phyloP scores from a whole-genome alignment of 2,888 invertebrate species.

The Agrochola lota region DNA sequence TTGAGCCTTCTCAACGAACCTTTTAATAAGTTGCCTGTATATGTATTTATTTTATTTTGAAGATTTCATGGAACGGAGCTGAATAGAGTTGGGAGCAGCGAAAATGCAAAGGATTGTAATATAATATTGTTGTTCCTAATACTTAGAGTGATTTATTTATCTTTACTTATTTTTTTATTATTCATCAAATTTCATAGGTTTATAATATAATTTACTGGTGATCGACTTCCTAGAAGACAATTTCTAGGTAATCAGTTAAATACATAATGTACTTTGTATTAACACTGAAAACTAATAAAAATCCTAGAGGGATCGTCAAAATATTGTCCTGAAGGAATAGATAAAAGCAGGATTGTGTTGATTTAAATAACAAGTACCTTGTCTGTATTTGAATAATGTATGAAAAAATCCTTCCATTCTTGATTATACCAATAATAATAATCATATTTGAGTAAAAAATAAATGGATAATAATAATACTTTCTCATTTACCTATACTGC shows the following conservation, averaged over 20 bases:
- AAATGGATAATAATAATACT: not conserved
- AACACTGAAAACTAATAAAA: not conserved
- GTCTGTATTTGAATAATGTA: no score
- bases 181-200: no score
- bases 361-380: not conserved
- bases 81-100: not conserved
- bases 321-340: not conserved
- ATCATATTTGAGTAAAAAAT: not conserved
- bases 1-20: conserved; percentile 49
- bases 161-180: no score
- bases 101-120: not conserved
- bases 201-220: no score
- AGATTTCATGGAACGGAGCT: not conserved
- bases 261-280: not conserved
- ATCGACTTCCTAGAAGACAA: not conserved
- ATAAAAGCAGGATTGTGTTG: not conserved
- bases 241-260: not conserved
- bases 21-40: conserved; percentile 55
- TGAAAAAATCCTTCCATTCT: not conserved
- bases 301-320: not conserved
- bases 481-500: not conserved
- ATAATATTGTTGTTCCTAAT: not conserved
- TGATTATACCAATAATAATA: not conserved
- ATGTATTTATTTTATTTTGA: conserved; percentile 27
- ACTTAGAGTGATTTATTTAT: no score